Conservation (phyloP, 2,888 invertebrate genomes). For the Choristoneura rosaceana region DNA sequence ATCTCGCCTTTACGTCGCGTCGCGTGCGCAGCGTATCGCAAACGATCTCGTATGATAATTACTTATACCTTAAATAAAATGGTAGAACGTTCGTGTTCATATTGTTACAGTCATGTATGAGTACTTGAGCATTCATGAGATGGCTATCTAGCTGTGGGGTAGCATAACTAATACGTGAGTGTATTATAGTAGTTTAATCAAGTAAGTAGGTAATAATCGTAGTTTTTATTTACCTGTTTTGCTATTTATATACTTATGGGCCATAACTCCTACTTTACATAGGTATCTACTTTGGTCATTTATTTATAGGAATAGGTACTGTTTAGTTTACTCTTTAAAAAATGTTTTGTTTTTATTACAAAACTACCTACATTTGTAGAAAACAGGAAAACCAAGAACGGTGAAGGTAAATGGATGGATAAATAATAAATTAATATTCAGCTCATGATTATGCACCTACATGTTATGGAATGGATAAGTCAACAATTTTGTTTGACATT, state of each 20-base stretch:
- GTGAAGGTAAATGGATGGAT: too few species aligned
- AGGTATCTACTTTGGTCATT: background rate
- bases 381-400: background rate
- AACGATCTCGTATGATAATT: slow-evolving; percentile 44
- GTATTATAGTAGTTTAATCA: too few species aligned
- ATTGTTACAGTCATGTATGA: slow-evolving; percentile 14
- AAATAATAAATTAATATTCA: background rate
- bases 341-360: background rate
- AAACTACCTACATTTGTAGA: background rate
- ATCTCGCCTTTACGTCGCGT: slow-evolving; percentile 52
- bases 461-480: background rate
- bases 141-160: background rate
- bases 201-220: too few species aligned
- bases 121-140: slow-evolving; percentile 4
- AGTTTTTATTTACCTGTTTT: too few species aligned
- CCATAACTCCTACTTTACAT: too few species aligned
- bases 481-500: background rate
- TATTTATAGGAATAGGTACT: background rate
- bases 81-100: background rate
- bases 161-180: background rate
- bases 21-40: slow-evolving; percentile 41
- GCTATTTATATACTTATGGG: too few species aligned
- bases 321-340: too few species aligned
- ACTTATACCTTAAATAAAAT: slow-evolving; percentile 36
- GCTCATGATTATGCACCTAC: background rate